Base-by-base conservation (phyloP, 2,113 vertebrate species). In the Rhipidura dahli region DNA sequence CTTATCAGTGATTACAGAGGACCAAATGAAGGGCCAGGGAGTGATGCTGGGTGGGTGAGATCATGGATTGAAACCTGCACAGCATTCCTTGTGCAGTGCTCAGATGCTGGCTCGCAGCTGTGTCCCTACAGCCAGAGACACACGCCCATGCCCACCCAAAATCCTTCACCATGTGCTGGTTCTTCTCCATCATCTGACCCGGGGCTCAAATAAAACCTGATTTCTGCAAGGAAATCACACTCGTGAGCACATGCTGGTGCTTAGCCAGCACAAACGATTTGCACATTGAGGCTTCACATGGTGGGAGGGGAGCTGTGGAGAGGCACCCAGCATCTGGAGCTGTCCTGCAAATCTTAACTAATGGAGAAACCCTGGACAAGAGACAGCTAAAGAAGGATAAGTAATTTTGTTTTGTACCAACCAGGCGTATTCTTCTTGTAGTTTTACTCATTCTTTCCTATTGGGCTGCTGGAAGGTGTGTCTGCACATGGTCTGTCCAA, bases 191-290 rank as follows among this genome's bases (percentile, higher is more conserved):
- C 59, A 13, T 13, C 33, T 40, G 23, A 27, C 10, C 28, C 31
- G 17, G 40, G 31, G 9, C 15, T 73, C 24, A 65, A 23, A 90
- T 35, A 14, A 68, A 50, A 72, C 33, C 10, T 1, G 2, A 42
- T 75, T 91, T 63, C 35, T 73, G 54, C 31, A 11, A 70, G 42
- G 30, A 84, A 64, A 78, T 69, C 21, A 13, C 45, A 70, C 22
- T 24, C 78, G 15, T 56, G 60, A 66, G 11, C 42, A 19, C 0
- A 1, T 63, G 37, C 21, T 51, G n/a, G 26, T 70, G 6, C 28
- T 56, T 23, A 64, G 23, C 9, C 47, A 71, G 51, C 1, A 0
- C 42, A 59, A 42, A 3, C 0, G 0, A 63, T 35, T 7, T 53
- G 14, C 17, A 37, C 4, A 0, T 26, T 1, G 9, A 51, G 20